Evolutionary conservation across 2,797 vertebrate species (phyloP).

Genomic region (Melanogrammus aeglefinus): DNA sequence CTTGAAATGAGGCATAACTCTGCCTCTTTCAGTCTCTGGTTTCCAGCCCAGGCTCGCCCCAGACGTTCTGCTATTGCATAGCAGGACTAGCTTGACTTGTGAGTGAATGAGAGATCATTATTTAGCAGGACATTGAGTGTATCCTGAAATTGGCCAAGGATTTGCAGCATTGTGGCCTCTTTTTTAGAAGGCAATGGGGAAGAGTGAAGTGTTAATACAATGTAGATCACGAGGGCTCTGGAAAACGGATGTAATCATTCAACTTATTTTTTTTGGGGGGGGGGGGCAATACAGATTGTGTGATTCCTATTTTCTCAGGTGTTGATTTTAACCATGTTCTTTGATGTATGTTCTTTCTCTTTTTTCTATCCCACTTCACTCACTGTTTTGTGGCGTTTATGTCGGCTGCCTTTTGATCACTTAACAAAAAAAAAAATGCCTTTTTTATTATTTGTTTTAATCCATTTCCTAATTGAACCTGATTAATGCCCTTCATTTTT

Average conservation of each 20-base stretch:
- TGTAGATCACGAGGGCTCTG: background rate
- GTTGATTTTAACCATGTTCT: constrained; percentile 62
- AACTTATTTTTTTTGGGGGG: constrained; percentile 49
- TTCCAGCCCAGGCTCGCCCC: no score
- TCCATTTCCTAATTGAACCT: background rate
- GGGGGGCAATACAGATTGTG: constrained; percentile 29
- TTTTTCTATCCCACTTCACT: constrained; percentile 64
- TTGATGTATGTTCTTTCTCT: constrained; percentile 69
- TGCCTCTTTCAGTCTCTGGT: background rate
- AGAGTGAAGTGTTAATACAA: background rate
- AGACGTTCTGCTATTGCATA: background rate
- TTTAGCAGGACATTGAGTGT: background rate
- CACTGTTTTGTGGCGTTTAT: constrained; percentile 36
- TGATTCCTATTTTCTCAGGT: constrained; percentile 32
- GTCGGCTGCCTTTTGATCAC: constrained; percentile 47
- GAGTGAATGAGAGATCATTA: background rate
- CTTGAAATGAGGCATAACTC: background rate
- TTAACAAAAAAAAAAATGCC: constrained; percentile 23
- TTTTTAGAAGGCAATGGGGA: background rate
- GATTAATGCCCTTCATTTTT: background rate
- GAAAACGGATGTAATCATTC: constrained; percentile 19
- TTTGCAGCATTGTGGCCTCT: background rate
- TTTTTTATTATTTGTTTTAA: background rate
- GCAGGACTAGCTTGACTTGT: background rate
- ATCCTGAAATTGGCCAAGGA: background rate